A percentile compares a stretch with the other conserved stretches of the same genome.
Evolutionary conservation across 2,113 vertebrate genomes (phyloP).

Genomic region (Strix uralensis): DNA sequence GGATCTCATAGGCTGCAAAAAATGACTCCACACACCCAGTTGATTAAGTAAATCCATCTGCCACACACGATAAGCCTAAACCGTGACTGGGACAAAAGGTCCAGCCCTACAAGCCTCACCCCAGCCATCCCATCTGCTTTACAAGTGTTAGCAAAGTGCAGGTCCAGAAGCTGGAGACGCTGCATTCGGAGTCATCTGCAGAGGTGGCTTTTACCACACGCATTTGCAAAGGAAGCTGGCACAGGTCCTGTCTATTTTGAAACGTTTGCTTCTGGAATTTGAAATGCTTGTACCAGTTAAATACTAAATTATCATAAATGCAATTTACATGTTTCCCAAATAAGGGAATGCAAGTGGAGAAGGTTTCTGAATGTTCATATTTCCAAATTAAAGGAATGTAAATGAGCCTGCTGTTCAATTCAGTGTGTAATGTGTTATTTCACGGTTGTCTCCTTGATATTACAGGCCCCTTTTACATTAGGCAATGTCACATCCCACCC

Average conservation of each 20-base stretch:
- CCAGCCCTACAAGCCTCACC: background rate
- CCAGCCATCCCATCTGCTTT: background rate
- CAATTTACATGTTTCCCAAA: conserved; percentile 55
- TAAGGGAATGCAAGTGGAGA: conserved; percentile 36
- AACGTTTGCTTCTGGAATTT: conserved; percentile 43
- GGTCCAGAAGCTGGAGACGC: background rate
- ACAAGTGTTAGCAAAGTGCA: background rate
- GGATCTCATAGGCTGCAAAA: background rate
- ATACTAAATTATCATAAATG: conserved; percentile 61
- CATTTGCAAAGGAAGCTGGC: background rate
- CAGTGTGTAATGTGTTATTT: conserved; percentile 62
- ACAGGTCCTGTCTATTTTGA: conserved; percentile 7
- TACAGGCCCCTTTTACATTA: conserved; percentile 37
- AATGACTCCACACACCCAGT: background rate
- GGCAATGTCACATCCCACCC: conserved; percentile 37
- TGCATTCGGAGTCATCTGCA: fast-evolving
- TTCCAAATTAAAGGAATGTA: conserved; percentile 66
- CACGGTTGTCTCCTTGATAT: conserved; percentile 65
- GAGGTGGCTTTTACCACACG: background rate
- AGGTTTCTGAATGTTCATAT: conserved; percentile 38
- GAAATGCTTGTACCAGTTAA: conserved; percentile 53
- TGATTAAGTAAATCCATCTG: conserved; percentile 43
- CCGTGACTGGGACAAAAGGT: background rate
- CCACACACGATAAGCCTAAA: background rate
- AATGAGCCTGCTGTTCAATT: conserved; percentile 67